Base-by-base conservation (phyloP, 2,113 vertebrate species). In the Eurypyga helias region DNA sequence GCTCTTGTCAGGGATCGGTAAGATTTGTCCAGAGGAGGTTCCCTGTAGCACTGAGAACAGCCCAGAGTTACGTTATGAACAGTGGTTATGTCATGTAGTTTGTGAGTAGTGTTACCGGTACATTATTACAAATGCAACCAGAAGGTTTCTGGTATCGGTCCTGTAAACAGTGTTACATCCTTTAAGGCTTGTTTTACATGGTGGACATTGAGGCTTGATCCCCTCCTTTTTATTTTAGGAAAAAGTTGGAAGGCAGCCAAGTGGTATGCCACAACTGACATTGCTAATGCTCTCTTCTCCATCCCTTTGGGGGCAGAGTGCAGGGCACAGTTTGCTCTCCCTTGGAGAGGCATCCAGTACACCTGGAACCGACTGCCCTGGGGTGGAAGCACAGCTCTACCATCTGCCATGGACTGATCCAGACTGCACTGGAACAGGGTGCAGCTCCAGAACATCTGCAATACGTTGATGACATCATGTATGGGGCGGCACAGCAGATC, bases 11-110 rank as follows among this genome's bases (percentile, higher is more conserved):
- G 48, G 33, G 57, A n/a, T 36, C 25, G 24, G 16, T 9, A 4
- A 28, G 43, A 45, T 58, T 43, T 60, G 17, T 28, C 24, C 76
- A 24, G 43, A 43, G 55, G 51, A 75, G 21, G 7, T 66, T 78
- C 25, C 52, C 8, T 10, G 41, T 15, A 18, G 55, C 78, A 15
- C 78, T 10, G 60, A 46, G 33, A 77, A 75, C 9, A 65, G 31
- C n/a, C 64, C 29, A 26, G 43, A 31, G 45, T 51, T 66, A 25
- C 9, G 14, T 26, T 46, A 8, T 6, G 18, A 60, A n/a, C 29
- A 19, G 33, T 15, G 48, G 5, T 17, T 57, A 34, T 1, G 4
- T n/a, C 49, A 9, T 13, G 0, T 0, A 33, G 31, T n/a, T 49
- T n/a, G 73, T 36, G 36, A 88, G 66, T 28, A 24, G 15, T 8